phyloP scores from a whole-genome alignment of 2,113 vertebrate genomes.

The Theristicus caerulescens region DNA sequence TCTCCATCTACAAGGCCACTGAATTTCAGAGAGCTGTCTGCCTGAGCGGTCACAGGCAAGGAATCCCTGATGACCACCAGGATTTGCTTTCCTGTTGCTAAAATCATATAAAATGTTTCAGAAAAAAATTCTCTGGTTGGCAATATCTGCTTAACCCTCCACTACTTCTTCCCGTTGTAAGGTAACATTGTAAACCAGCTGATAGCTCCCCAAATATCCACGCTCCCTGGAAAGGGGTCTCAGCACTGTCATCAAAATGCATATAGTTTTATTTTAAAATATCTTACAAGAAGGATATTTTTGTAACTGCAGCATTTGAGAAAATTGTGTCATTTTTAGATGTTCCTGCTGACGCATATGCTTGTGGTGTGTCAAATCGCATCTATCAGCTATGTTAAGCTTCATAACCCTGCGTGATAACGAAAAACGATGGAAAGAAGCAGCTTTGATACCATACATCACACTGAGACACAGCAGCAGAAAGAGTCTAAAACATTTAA shows the following conservation, averaged over 20 bases:
- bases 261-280: not conserved
- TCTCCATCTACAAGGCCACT: not conserved
- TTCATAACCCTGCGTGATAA: not conserved
- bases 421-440: not conserved
- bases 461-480: not conserved
- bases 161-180: not conserved
- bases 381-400: not conserved
- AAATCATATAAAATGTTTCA: not conserved
- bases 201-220: not conserved
- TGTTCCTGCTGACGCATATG: not conserved
- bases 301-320: not conserved
- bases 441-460: not conserved
- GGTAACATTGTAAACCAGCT: not conserved
- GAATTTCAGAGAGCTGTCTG: not conserved
- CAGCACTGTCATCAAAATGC: not conserved
- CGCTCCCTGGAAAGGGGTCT: not conserved
- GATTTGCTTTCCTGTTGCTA: not conserved
- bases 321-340: not conserved
- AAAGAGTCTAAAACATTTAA: not conserved
- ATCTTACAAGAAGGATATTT: not conserved
- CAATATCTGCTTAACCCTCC: not conserved
- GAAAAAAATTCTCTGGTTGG: not conserved
- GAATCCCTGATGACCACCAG: not conserved
- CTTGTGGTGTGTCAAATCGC: not conserved
- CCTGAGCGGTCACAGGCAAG: not conserved